Conservation (phyloP, 2,888 invertebrate genomes). For the Phyto melanocephala region DNA sequence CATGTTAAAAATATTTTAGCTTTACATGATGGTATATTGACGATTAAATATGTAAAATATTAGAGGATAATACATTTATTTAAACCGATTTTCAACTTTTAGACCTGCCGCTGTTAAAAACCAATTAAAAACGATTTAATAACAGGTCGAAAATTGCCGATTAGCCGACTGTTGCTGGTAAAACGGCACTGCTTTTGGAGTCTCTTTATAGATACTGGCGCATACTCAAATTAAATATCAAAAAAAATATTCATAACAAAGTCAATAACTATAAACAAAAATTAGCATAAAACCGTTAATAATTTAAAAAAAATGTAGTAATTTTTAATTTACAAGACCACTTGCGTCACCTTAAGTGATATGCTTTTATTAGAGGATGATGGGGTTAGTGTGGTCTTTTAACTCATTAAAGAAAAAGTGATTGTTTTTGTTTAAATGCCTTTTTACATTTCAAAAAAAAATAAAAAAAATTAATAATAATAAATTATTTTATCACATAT, state of each 20-base stretch:
- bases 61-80: not conserved
- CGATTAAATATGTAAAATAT: not conserved
- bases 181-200: constrained; percentile 33
- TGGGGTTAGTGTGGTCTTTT: constrained; percentile 17
- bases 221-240: constrained; percentile 43
- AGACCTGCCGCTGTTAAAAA: constrained; percentile 72
- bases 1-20: no score
- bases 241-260: not conserved
- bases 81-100: not conserved
- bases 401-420: not conserved
- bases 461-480: not conserved
- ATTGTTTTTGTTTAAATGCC: not conserved
- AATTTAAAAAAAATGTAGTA: constrained; percentile 63
- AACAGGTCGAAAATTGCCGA: constrained; percentile 64
- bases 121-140: constrained; percentile 72
- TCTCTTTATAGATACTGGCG: constrained; percentile 6
- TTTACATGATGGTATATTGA: no score
- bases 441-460: constrained; percentile 9
- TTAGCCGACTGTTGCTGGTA: constrained; percentile 21
- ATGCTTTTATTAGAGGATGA: not conserved
- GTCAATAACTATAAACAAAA: constrained; percentile 54
- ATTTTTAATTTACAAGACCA: constrained; percentile 71
- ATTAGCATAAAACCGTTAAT: constrained; percentile 69
- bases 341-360: constrained; percentile 48
- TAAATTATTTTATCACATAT: not conserved